Evolutionary conservation across 2,113 vertebrate species (phyloP), one percentile per base, ranked within the genome.

Genomic region (Tinamus guttatus): DNA sequence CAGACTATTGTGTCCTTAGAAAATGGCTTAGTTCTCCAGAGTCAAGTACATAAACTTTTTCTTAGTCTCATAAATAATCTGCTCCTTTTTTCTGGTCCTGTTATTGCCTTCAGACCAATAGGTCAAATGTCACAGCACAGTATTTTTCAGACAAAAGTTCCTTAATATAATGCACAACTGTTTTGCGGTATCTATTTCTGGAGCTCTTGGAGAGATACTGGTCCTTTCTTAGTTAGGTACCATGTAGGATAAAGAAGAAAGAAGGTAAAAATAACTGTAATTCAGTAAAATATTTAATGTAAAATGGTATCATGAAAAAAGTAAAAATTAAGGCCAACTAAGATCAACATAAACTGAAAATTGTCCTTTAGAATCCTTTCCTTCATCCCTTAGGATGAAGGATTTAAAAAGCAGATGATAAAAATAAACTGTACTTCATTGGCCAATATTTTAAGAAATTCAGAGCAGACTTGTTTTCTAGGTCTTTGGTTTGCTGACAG

Each of bases 401-500:
- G 2, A 1, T n/a, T 58, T 58, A 5, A 87, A 93, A 30, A 2
- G 17, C 24, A 74, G 34, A 51, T 82, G 5, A 34, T 38, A 85
- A 87, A 89, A 92, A 80, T 43, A 92, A 90, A 74, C 17, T 58
- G 6, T 64, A 25, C 16, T 6, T 81, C 22, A 43, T 2, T 45
- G 28, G 15, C 7, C 10, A 7, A 18, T 43, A 54, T 63, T 85
- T 77, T 63, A 51, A 41, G 85, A 89, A 93, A 91, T 77, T 16
- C 36, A 10, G 25, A 11, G 16, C 28, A 86, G 28, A 41, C 68
- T 65, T 83, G 10, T 64, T 84, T 22, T 9, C 4, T 52, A 41
- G 28, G 43, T 76, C 21, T 85, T 62, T 59, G 22, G 25, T 25
- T 76, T 76, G 43, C n/a, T 90, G 81, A 86, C 28, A 81, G 43